phyloP scores from a whole-genome alignment of 2,113 vertebrate species.

The Malurus elegans region DNA sequence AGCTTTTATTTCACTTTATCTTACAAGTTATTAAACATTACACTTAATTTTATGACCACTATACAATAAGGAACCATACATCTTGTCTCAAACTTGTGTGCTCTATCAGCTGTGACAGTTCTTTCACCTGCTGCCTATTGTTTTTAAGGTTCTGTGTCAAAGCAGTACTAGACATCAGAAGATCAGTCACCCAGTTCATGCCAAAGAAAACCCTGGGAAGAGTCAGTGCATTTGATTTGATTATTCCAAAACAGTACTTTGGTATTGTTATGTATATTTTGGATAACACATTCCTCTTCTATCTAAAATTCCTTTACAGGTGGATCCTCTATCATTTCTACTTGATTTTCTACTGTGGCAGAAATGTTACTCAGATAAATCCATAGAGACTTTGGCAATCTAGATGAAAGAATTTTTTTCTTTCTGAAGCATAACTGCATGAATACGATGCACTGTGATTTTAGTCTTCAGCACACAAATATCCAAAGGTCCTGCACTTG shows the following conservation, averaged over 20 bases:
- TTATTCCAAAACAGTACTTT: neutral
- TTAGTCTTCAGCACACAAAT: neutral
- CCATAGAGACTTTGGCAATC: neutral
- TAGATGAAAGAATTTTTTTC: neutral
- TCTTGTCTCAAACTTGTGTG: neutral
- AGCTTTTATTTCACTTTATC: neutral
- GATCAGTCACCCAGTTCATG: rapidly evolving
- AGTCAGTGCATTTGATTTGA: neutral
- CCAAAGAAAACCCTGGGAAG: neutral
- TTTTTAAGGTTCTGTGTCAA: neutral
- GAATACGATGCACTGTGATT: neutral
- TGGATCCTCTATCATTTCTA: neutral
- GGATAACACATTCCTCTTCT: neutral
- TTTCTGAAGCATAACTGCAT: neutral
- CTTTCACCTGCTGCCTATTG: neutral
- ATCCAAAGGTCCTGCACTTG: neutral
- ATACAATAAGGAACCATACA: neutral
- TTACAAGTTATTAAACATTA: neutral
- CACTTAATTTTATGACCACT: neutral
- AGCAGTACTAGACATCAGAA: neutral
- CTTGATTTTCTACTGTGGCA: neutral
- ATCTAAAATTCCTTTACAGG: neutral
- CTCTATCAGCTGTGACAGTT: neutral
- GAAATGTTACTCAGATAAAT: neutral
- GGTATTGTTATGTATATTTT: neutral